Evolutionary conservation across 2,113 vertebrate genomes (phyloP).

Genomic region (Physeter macrocephalus): DNA sequence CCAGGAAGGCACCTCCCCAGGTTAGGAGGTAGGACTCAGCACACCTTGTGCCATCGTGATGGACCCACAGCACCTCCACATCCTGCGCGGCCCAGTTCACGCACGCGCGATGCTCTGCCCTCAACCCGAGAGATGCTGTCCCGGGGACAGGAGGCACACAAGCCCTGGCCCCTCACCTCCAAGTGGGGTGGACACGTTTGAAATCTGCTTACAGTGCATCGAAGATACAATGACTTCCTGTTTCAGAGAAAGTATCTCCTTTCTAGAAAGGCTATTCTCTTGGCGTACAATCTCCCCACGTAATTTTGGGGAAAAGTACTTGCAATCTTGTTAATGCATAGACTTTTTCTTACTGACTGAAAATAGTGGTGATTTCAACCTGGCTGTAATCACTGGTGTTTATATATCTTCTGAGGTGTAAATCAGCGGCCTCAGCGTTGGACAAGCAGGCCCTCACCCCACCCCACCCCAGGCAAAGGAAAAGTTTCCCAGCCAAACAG

Average conservation of each 20-base stretch:
- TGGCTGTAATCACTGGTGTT: neutral
- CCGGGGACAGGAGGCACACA: neutral
- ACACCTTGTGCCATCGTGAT: fast-evolving
- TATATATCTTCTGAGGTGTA: neutral
- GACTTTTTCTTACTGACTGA: neutral
- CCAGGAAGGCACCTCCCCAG: neutral
- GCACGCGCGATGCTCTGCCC: fast-evolving
- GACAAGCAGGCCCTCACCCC: fast-evolving
- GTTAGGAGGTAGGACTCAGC: fast-evolving
- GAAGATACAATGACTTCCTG: no score
- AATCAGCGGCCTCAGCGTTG: neutral
- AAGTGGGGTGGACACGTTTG: fast-evolving
- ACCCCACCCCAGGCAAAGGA: no score
- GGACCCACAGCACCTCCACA: fast-evolving
- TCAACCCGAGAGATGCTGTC: fast-evolving
- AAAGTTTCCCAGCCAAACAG: neutral
- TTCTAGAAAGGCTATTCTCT: neutral
- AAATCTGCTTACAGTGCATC: fast-evolving
- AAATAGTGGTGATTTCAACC: neutral
- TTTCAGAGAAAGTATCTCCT: neutral
- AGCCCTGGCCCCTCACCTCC: neutral
- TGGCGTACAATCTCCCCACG: fast-evolving
- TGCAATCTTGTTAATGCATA: neutral
- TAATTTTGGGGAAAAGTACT: neutral
- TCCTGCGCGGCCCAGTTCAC: fast-evolving